Evolutionary conservation across 2,113 vertebrate species (phyloP).

Genomic region (Brachyistius frenatus): DNA sequence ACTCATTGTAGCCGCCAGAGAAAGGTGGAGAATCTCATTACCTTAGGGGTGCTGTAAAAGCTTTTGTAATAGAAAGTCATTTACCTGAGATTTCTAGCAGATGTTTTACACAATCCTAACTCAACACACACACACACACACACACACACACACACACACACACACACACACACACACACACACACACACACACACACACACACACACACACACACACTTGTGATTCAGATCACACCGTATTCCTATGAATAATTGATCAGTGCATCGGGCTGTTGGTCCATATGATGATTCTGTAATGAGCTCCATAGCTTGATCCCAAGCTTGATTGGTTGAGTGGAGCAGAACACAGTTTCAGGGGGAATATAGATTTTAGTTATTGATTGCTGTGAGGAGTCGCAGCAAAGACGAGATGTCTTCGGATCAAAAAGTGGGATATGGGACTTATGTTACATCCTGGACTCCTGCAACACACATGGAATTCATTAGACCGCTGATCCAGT

Average conservation of each 20-base stretch:
- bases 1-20: neutral
- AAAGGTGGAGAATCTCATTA: neutral
- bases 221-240: conserved; percentile 17
- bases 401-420: neutral
- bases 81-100: conserved; percentile 13
- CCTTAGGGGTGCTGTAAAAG: conserved; percentile 15
- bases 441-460: conserved; percentile 45
- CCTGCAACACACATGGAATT: conserved; percentile 15
- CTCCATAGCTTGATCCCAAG: neutral
- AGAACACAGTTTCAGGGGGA: neutral
- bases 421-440: conserved; percentile 22
- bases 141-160: too few species aligned
- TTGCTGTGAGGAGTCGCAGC: conserved; percentile 1
- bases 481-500: conserved; percentile 36
- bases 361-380: conserved; percentile 12
- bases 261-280: conserved; percentile 20
- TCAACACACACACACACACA: neutral
- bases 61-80: neutral
- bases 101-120: neutral
- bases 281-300: conserved; percentile 49
- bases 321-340: conserved; percentile 5
- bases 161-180: neutral
- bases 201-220: conserved; percentile 1
- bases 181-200: too few species aligned
- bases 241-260: conserved; percentile 49